Conservation (phyloP, 2,113 vertebrate genomes). For the Perca flavescens region DNA sequence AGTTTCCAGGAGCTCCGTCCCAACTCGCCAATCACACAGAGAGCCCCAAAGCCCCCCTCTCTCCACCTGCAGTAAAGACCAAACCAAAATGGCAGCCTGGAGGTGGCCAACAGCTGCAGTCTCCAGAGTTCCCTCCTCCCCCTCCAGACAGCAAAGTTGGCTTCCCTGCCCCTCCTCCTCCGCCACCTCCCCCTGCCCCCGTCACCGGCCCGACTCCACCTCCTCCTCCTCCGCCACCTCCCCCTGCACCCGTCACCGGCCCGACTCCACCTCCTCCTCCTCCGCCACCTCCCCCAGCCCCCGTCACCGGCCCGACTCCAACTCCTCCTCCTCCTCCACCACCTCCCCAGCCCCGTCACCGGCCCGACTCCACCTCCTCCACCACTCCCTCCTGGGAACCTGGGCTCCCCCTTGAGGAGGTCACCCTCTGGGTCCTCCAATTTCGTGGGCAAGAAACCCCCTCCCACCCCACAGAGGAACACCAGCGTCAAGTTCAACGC, state of each 20-base stretch:
- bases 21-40: constrained; percentile 68
- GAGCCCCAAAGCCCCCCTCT: constrained; percentile 85
- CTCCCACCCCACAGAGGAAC: constrained; percentile 93
- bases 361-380: constrained; percentile 81
- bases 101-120: constrained; percentile 82
- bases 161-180: constrained; percentile 68
- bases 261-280: constrained; percentile 66
- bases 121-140: constrained; percentile 85
- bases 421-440: constrained; percentile 76
- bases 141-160: constrained; percentile 78
- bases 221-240: constrained; percentile 75
- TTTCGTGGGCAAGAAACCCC: constrained; percentile 89
- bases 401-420: constrained; percentile 87
- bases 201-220: constrained; percentile 57
- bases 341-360: constrained; percentile 68
- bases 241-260: constrained; percentile 28
- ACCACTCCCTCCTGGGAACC: constrained; percentile 79
- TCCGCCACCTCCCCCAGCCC: constrained; percentile 68
- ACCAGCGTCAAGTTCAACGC: constrained; percentile 89
- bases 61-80: constrained; percentile 93
- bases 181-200: constrained; percentile 63
- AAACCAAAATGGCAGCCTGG: constrained; percentile 95
- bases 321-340: constrained; percentile 81
- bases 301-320: constrained; percentile 77
- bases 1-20: constrained; percentile 88